Base-by-base conservation (phyloP, 2,113 vertebrate genomes). In the Camarhynchus parvulus region DNA sequence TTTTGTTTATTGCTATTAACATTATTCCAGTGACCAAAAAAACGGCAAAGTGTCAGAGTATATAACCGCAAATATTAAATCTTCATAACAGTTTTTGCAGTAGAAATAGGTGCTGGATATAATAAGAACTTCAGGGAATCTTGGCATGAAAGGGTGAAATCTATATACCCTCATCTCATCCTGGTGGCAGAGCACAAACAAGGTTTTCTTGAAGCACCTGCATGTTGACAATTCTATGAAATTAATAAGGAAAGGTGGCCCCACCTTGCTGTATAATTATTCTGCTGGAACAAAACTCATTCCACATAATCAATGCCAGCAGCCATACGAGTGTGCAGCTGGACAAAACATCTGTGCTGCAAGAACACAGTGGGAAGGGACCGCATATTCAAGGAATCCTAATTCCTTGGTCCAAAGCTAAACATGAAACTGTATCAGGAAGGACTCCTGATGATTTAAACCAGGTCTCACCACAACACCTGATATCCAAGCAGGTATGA, bases 311-410 rank as follows among this genome's bases (percentile, higher is more conserved):
- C 15, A 94, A 50, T 66, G 53, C 41, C 50, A 80, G 55, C n/a
- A 95, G 46, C 55, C 50, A 42, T 49, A 63, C 2, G 7, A 90
- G 33, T 23, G 17, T 73, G n/a, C 89, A 92, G 72, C 75, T 93
- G 90, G 63, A 86, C 47, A 80, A 83, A 93, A 92, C 86, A 86
- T 83, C 75, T 90, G 92, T 64, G 58, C 74, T 91, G 83, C 78
- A 90, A 80, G 72, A 90, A 41, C 39, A 61, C 37, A 30, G 41
- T 46, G 68, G 88, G 92, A 93, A 95, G 67, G 76, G 82, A 83
- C 58, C 7, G 1, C 62, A 90, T 73, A 37, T 7, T 1, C 31
- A 66, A 69, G 58, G 82, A 94, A 95, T 94, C 78, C 67, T 7
- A 53, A 76, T 62, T 76, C 46, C 50, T 93, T 93, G 92, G 62